Base-by-base conservation (phyloP, 2,797 vertebrate species). In the Capromys pilorides region DNA sequence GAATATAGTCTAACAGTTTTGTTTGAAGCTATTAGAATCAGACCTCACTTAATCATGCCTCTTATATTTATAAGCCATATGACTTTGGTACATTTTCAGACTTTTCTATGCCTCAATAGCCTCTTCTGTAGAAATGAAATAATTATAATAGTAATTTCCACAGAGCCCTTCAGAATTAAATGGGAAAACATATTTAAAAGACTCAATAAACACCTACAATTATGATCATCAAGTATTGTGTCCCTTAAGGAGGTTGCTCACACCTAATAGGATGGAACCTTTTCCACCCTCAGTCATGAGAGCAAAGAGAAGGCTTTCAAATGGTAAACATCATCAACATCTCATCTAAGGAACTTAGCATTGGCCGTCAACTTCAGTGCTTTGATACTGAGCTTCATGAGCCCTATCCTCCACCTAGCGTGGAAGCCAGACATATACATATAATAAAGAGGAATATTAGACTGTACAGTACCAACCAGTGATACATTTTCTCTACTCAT, bases 131-230 rank as follows among this genome's bases (percentile, higher is more conserved):
- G 91, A 94, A 77, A 11, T 77, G 18, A 1, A 19, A 36, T 80
- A 13, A 45, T 83, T 54, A 80, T 12, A 92, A 90, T 13, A 14
- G 11, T 33, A 91, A 83, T 9, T 92, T n/a, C 7, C 45, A 81
- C 10, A 78, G n/a, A 57, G 19, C 21, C 91, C 14, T 39, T 79
- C 28, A 94, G 41, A 61, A 93, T 84, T 91, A 86, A 94, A 73
- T 51, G 51, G 86, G 41, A 91, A 96, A 71, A 89, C 77, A 88
- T 87, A 90, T 81, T 92, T 93, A 92, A 80, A 6, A 85, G 22
- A 26, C 14, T 31, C 67, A 92, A 67, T 66, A 45, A 90, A 66
- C 33, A 84, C 64, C 16, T 57, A 62, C 1, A 22, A 57, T 64
- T 57, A 89, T 39, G 51, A 80, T 41, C 59, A 90, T n/a, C 36